Evolutionary conservation across 1,140 invertebrate genomes (phyloP), one percentile per base, ranked within the genome.

Genomic region (Danaus melanippus): DNA sequence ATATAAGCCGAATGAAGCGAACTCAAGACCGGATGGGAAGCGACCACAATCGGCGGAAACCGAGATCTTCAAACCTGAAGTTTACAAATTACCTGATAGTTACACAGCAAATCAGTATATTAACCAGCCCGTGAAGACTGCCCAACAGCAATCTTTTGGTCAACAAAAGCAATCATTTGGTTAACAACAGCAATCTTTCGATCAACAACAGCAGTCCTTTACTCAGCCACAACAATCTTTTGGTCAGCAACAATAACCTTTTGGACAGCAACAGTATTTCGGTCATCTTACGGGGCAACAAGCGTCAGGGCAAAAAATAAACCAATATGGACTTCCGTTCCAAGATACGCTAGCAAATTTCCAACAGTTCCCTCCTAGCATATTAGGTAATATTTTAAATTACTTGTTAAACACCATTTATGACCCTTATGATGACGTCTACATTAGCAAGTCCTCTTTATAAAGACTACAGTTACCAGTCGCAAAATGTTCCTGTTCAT

Each of bases 51-150:
- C 73, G 39, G 58, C 59, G 11, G 67, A 63, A 17, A 76, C 72
- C 12, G 84, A 86, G 57, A 79, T 79, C 9, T 86, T 67, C 42
- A 84, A 86, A 53, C 75, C 74, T 3, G 80, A 86, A 64, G 69
- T 86, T 3, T 86, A 61, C 41, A 81, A 84, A 48, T 42, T 85
- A 39, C 74, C 69, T 7, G 81, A 85, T 49, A 83, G 64, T 43
- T 73, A 75, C 8, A 58, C 74, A 8, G 69, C 76, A 0, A 67
- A 71, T 9, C 77, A 82, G 44, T 71, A 65, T 12, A 53, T 74
- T 8, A 72, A 48, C 12, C 78, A 82, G 60, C 72, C 76, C 54
- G 79, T 83, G 58, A 83, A 79, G 60, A 82, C 79, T 11, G 79
- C 71, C 9, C 82, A 85, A 48, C 82, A 86, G 46, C 77, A 60